Evolutionary conservation across 2,888 invertebrate species (phyloP).

Genomic region (Abrostola tripartita): DNA sequence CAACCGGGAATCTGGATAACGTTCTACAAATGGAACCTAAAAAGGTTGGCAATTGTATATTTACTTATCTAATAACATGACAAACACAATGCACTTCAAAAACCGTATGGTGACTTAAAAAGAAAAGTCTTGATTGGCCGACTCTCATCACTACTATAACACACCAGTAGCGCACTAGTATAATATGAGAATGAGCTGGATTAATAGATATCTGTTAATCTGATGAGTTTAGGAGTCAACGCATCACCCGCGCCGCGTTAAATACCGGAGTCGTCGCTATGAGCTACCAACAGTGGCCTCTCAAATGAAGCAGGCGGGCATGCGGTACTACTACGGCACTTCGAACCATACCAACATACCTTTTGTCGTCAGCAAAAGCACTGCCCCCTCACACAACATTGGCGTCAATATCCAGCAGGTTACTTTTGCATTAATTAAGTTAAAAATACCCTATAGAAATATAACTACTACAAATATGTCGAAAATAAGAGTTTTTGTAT

Average conservation of each 20-base stretch:
- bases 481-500: too few species aligned
- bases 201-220: too few species aligned
- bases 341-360: constrained; percentile 87
- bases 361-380: constrained; percentile 89
- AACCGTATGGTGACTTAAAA: too few species aligned
- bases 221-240: constrained; percentile 5
- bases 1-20: constrained; percentile 51
- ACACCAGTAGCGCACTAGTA: neutral
- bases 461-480: neutral
- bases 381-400: constrained; percentile 90
- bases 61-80: neutral
- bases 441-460: neutral
- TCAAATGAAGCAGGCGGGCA: constrained; percentile 89
- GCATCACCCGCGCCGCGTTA: constrained; percentile 64
- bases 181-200: neutral
- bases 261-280: constrained; percentile 83
- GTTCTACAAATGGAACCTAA: constrained; percentile 42
- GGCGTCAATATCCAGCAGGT: constrained; percentile 90
- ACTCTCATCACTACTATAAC: too few species aligned
- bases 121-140: too few species aligned
- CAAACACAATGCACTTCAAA: neutral
- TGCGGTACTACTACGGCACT: constrained; percentile 82
- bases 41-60: constrained; percentile 35
- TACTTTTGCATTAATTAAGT: neutral
- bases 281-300: constrained; percentile 91